Evolutionary conservation across 2,888 invertebrate genomes (phyloP).

Genomic region (Conus canariensis): DNA sequence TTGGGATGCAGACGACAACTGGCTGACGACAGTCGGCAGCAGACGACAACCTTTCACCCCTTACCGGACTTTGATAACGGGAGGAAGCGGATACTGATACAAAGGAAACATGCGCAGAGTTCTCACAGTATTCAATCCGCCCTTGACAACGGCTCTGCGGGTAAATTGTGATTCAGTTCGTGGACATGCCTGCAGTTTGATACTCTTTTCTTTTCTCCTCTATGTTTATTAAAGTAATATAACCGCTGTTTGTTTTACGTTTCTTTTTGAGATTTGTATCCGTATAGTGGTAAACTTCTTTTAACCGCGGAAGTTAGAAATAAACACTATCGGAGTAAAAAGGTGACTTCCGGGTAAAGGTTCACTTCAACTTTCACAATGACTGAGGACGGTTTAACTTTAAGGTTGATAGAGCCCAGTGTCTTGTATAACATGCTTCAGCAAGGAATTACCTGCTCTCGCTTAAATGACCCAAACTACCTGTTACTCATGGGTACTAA

Average conservation of each 20-base stretch:
- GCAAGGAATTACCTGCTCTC: slow-evolving; percentile 69
- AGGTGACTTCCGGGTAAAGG: background rate
- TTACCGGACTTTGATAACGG: background rate
- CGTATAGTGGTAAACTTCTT: background rate
- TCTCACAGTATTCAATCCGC: slow-evolving; percentile 57
- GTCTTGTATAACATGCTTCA: slow-evolving; percentile 77
- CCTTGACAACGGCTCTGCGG: slow-evolving; percentile 56
- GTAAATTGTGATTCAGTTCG: background rate
- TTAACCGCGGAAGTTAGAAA: background rate
- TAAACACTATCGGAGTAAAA: background rate
- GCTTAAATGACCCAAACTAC: slow-evolving; percentile 73
- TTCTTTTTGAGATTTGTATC: too few species aligned
- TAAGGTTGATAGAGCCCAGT: slow-evolving; percentile 73
- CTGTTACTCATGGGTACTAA: slow-evolving; percentile 69
- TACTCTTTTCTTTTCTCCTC: too few species aligned
- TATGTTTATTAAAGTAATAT: too few species aligned
- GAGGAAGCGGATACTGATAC: slow-evolving; percentile 39
- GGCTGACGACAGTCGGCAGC: too few species aligned
- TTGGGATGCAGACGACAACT: slow-evolving; percentile 16
- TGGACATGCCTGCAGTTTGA: too few species aligned
- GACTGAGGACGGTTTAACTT: slow-evolving; percentile 66
- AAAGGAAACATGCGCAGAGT: slow-evolving; percentile 43
- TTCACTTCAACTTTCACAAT: slow-evolving; percentile 20
- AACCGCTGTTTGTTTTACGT: too few species aligned
- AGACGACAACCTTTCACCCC: background rate